Evolutionary conservation across 1,140 invertebrate species (phyloP).

Genomic region (Aricia agestis): DNA sequence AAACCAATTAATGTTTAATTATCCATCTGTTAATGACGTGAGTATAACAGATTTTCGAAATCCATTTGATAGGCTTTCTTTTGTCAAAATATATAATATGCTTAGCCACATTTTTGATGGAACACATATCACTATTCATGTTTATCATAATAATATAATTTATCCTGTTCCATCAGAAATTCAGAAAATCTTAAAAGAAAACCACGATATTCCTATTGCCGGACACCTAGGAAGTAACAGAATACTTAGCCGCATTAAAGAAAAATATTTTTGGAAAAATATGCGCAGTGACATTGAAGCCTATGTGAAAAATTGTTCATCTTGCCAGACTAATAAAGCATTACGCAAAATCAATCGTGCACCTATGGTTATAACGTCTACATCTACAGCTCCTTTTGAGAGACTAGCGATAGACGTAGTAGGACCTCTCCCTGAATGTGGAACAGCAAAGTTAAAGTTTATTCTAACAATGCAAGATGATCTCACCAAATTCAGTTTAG

Average conservation of each 20-base stretch:
- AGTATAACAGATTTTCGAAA: constrained; percentile 1
- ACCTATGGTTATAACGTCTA: constrained; percentile 32
- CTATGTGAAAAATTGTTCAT: constrained; percentile 28
- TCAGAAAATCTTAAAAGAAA: constrained; percentile 18
- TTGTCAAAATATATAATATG: constrained; percentile 8
- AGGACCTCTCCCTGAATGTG: constrained; percentile 21
- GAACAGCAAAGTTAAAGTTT: constrained; percentile 24
- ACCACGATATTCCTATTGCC: constrained; percentile 10
- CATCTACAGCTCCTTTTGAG: constrained; percentile 28
- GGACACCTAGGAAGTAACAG: constrained; percentile 27
- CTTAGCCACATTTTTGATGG: neutral
- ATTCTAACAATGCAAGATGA: constrained; percentile 29
- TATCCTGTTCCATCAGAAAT: constrained; percentile 2
- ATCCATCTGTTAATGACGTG: neutral
- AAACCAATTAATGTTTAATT: neutral
- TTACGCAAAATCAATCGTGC: constrained; percentile 28
- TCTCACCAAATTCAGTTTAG: constrained; percentile 25
- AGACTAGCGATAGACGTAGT: constrained; percentile 23
- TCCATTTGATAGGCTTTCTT: constrained; percentile 1
- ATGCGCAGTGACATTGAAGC: constrained; percentile 34
- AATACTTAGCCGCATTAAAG: constrained; percentile 29
- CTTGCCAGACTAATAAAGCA: constrained; percentile 35
- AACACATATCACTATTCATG: constrained; percentile 2
- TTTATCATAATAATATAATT: neutral
- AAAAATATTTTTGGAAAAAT: constrained; percentile 34